Conservation (phyloP, 2,113 vertebrate species). For the Aptenodytes forsteri region DNA sequence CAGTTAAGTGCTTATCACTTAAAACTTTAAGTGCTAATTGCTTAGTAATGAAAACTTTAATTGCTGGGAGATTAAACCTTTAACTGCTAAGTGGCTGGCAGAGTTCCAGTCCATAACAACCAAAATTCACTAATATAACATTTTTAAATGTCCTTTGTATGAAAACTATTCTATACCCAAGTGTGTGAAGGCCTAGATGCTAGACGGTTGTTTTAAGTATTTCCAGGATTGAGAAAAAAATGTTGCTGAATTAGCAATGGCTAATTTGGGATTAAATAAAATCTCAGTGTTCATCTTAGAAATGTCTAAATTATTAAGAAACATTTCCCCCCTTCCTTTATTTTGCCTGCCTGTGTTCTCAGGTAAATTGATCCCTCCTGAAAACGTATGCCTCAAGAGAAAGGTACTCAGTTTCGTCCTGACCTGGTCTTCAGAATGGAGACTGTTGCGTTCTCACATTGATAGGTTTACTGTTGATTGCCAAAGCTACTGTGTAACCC, state of each 20-base stretch:
- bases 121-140: neutral
- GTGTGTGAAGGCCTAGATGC: neutral
- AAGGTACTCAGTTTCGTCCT: neutral
- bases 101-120: conserved; percentile 38
- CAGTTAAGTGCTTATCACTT: conserved; percentile 23
- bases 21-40: conserved; percentile 60
- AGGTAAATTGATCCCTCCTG: neutral
- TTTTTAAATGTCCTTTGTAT: neutral
- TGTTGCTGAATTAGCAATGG: neutral
- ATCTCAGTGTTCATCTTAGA: neutral
- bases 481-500: neutral
- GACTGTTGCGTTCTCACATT: neutral
- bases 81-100: conserved; percentile 27
- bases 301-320: neutral
- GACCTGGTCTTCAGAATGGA: neutral
- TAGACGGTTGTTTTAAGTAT: neutral
- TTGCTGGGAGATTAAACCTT: conserved; percentile 46
- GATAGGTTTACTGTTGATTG: neutral
- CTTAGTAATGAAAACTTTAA: conserved; percentile 60
- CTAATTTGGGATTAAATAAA: neutral
- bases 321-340: neutral
- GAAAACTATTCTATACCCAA: neutral
- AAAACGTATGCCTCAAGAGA: neutral
- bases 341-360: neutral
- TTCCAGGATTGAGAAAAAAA: neutral